Percentiles rank a stretch among this genome's conserved stretches.
Conservation (phyloP, 2,888 invertebrate genomes). For the Oscheius onirici region DNA sequence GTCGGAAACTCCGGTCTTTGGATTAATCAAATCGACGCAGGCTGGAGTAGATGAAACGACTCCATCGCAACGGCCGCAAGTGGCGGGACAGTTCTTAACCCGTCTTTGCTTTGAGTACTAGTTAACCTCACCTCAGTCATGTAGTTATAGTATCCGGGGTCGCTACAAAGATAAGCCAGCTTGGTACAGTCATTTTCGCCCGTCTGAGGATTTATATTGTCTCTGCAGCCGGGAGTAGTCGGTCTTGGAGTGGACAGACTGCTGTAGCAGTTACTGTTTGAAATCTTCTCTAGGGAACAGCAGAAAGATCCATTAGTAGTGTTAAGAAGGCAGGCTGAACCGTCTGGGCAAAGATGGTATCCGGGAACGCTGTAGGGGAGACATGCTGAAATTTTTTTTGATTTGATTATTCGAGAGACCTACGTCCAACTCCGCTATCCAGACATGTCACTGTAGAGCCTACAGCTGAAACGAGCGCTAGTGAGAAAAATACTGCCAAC, state of each 20-base stretch:
- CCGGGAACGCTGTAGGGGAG: neutral
- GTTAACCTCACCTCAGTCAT: conserved; percentile 1
- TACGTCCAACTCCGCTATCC: conserved; percentile 10
- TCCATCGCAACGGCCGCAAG: conserved; percentile 9
- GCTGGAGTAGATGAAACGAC: neutral
- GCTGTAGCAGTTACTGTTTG: neutral
- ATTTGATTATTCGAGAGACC: neutral
- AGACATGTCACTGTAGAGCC: neutral
- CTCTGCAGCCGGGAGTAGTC: neutral
- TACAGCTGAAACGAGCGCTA: neutral
- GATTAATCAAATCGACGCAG: conserved; percentile 6
- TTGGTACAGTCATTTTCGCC: neutral
- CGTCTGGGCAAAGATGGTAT: conserved; percentile 14
- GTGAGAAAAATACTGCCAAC: neutral
- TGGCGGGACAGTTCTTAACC: conserved; percentile 2
- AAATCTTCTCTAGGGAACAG: neutral
- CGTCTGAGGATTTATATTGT: neutral
- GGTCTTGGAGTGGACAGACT: neutral
- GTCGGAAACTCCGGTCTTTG: neutral
- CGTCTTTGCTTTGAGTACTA: neutral
- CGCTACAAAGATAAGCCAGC: conserved; percentile 7
- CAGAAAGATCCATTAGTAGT: conserved; percentile 7
- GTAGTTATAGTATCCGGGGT: neutral
- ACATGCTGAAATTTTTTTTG: conserved; percentile 15
- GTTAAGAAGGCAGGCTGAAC: conserved; percentile 1